A percentile compares a stretch with the other conserved stretches of the same genome.
Conservation (phyloP, 2,888 invertebrate genomes). For the Lycophotia porphyrea region DNA sequence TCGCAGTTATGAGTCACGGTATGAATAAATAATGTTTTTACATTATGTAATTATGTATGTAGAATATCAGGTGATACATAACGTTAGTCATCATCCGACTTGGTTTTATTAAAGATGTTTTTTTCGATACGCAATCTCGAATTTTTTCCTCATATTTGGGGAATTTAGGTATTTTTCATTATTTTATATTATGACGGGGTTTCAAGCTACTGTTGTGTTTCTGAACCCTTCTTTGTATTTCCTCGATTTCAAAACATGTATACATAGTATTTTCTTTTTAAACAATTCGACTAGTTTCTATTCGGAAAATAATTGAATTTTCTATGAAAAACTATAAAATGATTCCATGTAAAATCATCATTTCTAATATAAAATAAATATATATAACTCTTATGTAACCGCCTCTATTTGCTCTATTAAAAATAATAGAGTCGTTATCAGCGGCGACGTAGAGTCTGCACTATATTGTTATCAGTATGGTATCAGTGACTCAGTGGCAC, state of each 20-base stretch:
- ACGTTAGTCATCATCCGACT: constrained; percentile 8
- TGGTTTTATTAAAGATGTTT: constrained; percentile 10
- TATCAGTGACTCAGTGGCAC: constrained; percentile 71
- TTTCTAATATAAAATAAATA: constrained; percentile 1
- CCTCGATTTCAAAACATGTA: background rate
- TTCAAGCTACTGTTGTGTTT: background rate
- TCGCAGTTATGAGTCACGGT: constrained; percentile 19
- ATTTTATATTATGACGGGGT: background rate
- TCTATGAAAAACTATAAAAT: background rate
- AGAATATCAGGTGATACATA: constrained; percentile 26
- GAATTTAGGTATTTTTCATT: background rate
- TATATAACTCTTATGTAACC: background rate
- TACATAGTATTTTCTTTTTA: background rate
- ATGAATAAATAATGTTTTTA: constrained; percentile 7
- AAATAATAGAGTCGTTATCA: constrained; percentile 48
- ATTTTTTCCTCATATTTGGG: background rate
- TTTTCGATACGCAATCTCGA: background rate
- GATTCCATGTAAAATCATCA: background rate
- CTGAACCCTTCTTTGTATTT: background rate
- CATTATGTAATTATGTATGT: constrained; percentile 29
- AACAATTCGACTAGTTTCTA: background rate
- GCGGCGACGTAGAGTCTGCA: constrained; percentile 57
- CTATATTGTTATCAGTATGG: constrained; percentile 41
- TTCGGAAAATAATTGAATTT: background rate
- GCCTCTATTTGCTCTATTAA: constrained; percentile 31